Evolutionary conservation across 2,797 vertebrate species (phyloP), one percentile per base, ranked within the genome.

Genomic region (Enoplosus armatus): DNA sequence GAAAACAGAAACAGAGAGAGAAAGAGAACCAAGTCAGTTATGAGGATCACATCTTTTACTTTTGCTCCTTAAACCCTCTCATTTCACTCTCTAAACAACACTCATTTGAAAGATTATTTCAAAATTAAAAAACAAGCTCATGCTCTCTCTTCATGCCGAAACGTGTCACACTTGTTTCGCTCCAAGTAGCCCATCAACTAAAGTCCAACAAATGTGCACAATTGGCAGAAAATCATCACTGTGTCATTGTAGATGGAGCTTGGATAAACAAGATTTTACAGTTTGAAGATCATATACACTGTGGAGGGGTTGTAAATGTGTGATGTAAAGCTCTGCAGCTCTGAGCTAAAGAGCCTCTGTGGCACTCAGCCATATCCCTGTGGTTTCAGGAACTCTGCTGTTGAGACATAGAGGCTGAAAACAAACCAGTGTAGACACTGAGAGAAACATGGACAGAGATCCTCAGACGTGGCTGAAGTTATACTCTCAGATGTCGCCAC

Each of bases 291-390:
- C 71, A 53, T 81, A 69, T 75, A 76, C 70, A 58, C 68, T 64
- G 70, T 55, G n/a, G 65, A 75, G 43, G 53, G 80, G 75, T 71
- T 82, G 82, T 87, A 82, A 86, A 91, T 76, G 85, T 83, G 86
- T 75, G 83, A 88, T 85, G 82, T 73, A 86, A 87, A 88, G 88
- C 90, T 83, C 74, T 64, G 58, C 75, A 71, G 83, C 87, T 79
- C 77, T 39, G 80, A 86, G 86, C 87, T 90, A 59, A 89, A 91
- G 88, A 90, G 89, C 79, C 82, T 87, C 69, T 0, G 73, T 91
- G 90, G 91, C 91, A 90, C 84, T 68, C 79, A 9, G 89, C 91
- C 93, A 91, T 33, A 70, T 85, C 78, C 60, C 88, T 86, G 91
- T 80, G 90, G 93, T 88, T 92, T 88, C 22, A 86, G 85, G 73